Percentiles rank a stretch among this genome's conserved stretches.
Evolutionary conservation across 2,797 vertebrate species (phyloP).

Genomic region (Botia kubotai): DNA sequence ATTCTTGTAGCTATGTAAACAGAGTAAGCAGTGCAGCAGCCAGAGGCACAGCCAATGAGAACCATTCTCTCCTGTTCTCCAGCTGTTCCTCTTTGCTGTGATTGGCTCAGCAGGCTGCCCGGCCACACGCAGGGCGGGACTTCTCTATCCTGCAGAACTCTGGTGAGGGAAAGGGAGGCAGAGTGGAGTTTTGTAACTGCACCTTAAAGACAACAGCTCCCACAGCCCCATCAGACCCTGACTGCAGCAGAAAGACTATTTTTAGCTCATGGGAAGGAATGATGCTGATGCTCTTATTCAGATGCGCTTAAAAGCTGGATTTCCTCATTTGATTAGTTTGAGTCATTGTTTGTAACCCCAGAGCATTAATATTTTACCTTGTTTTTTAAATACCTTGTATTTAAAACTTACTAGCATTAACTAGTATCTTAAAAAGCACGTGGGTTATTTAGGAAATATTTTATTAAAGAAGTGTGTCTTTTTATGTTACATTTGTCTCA

Average conservation of each 20-base stretch:
- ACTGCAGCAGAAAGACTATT: slow-evolving; percentile 62
- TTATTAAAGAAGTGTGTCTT: background rate
- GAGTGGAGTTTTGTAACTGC: slow-evolving; percentile 53
- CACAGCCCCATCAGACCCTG: slow-evolving; percentile 50
- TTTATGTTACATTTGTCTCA: background rate
- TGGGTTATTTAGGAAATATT: background rate
- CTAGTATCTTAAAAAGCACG: too few species aligned
- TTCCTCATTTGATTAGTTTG: background rate
- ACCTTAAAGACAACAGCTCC: slow-evolving; percentile 56
- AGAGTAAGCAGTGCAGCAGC: slow-evolving; percentile 40
- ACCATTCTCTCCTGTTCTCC: slow-evolving; percentile 51
- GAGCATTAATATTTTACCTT: background rate
- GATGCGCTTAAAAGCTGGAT: slow-evolving; percentile 18
- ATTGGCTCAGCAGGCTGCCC: slow-evolving; percentile 59
- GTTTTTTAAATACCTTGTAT: background rate
- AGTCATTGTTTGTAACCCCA: background rate
- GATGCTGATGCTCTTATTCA: slow-evolving; percentile 48
- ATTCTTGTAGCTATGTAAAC: slow-evolving; percentile 38
- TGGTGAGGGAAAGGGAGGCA: slow-evolving; percentile 22
- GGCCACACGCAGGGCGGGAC: slow-evolving; percentile 41
- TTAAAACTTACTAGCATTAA: background rate
- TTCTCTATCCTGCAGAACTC: slow-evolving; percentile 40
- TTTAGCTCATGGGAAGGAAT: slow-evolving; percentile 58
- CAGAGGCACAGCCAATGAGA: slow-evolving; percentile 53
- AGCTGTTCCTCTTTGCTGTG: slow-evolving; percentile 58